Percentiles rank a stretch among this genome's conserved stretches.
These are phyloP conservation scores for Bombus confusus DNA, from an alignment of 1,140 invertebrate species.

Conservation along the genomic window DNA sequence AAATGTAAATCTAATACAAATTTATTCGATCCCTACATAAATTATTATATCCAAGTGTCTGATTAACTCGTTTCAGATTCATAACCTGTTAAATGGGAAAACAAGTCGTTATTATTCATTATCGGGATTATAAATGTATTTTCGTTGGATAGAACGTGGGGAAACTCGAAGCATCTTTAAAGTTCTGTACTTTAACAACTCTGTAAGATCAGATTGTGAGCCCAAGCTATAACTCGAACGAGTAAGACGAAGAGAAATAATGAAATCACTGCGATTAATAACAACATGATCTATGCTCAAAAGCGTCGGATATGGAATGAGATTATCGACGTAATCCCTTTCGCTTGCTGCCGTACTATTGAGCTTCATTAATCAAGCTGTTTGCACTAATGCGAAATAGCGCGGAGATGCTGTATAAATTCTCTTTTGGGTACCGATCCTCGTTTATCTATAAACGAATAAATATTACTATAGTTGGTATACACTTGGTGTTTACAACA, in stretches of 20 bases:
- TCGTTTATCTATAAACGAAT: background rate
- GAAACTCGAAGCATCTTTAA: background rate
- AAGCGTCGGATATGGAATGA: constrained; percentile 12
- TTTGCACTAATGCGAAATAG: constrained; percentile 7
- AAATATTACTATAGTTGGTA: background rate
- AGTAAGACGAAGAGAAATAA: background rate
- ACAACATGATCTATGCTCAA: constrained; percentile 13
- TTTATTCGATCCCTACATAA: too few species aligned
- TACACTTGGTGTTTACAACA: background rate
- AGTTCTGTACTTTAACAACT: background rate
- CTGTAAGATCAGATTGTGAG: background rate
- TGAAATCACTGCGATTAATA: constrained; percentile 7
- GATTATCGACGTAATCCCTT: constrained; percentile 28
- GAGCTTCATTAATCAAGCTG: constrained; percentile 41
- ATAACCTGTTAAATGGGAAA: background rate
- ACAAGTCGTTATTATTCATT: background rate
- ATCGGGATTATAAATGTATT: background rate
- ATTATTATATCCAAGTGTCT: too few species aligned
- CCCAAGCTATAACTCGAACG: background rate
- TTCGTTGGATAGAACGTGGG: background rate
- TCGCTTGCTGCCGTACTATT: background rate
- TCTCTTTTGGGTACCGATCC: too few species aligned
- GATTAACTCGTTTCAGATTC: background rate
- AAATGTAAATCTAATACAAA: too few species aligned
- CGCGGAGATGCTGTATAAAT: background rate